Base-by-base conservation (phyloP, 2,888 invertebrate species). In the Microctonus brassicae region DNA sequence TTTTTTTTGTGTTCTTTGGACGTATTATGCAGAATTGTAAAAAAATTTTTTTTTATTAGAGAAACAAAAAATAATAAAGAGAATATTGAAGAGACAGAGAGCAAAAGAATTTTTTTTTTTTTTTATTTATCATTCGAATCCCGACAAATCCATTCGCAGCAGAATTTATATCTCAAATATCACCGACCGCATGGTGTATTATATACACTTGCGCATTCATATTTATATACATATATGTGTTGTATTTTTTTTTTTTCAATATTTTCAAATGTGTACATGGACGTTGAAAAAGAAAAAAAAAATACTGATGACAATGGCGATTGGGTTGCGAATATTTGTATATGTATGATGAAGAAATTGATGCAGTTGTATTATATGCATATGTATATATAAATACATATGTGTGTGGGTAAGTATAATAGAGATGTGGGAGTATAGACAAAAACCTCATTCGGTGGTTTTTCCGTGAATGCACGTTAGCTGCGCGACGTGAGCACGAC, bases 91-190 rank as follows among this genome's bases (percentile, higher is more conserved):
- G 20, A 53, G 53, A 66, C 22, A 47, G 13, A 36, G 22, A 53
- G 11, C 24, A 57, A 24, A 29, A 60, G 58, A 73, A 67, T 69
- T 72, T 72, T n/a, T n/a, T n/a, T 72, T 72, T n/a, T n/a, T n/a
- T n/a, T n/a, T n/a, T n/a, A n/a, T 74, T 66, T 66, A 73, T 70
- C 72, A 68, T 63, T 62, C 63, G 52, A 10, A 55, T 55, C n/a
- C 39, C 20, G 58, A 42, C 29, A 58, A 67, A 58, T 39, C 73
- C 70, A 72, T 75, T 70, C 64, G 69, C 47, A 17, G n/a, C 17
- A 67, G 64, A 72, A 73, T 75, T 74, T 74, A 76, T 75, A 70
- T 75, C 70, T 70, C 73, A 64, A 57, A 75, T 47, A 47, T 47
- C 47, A 72, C 64, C 75, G 68, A 76, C 75, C 76, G 53, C 75